These are phyloP conservation scores for Rhabdornis inornatus DNA, from an alignment of 2,113 vertebrate species.

Conservation along the genomic window DNA sequence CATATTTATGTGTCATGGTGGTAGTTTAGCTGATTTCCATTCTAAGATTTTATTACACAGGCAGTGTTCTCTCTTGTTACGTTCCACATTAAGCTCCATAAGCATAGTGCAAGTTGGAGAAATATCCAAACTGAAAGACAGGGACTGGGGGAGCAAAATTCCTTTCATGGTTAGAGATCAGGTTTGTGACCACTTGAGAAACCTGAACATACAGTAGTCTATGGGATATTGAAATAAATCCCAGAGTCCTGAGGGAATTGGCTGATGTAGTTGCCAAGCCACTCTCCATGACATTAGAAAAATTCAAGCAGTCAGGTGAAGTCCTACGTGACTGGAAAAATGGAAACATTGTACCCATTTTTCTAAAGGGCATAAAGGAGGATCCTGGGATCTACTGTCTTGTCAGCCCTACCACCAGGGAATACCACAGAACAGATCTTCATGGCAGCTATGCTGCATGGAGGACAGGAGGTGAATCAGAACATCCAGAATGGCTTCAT, in stretches of 20 bases:
- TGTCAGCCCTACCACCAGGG: neutral
- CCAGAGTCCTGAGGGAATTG: neutral
- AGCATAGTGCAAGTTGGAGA: neutral
- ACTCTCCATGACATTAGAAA: neutral
- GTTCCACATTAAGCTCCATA: neutral
- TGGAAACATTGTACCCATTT: neutral
- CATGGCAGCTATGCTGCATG: neutral
- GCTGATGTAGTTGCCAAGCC: neutral
- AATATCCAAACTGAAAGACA: neutral
- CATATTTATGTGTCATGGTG: neutral
- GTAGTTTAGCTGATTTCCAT: neutral
- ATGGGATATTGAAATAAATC: neutral
- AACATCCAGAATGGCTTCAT: neutral
- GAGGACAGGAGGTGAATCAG: neutral
- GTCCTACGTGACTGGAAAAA: neutral
- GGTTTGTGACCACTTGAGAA: neutral
- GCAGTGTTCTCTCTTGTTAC: neutral
- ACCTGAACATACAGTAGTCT: neutral
- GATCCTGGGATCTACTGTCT: neutral
- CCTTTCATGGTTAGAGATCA: fast-evolving
- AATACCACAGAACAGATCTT: neutral
- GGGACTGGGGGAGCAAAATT: neutral
- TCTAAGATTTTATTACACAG: neutral
- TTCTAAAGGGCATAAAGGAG: neutral
- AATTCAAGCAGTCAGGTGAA: neutral